Evolutionary conservation across 2,888 invertebrate species (phyloP).

Genomic region (Callyntrura sp.): DNA sequence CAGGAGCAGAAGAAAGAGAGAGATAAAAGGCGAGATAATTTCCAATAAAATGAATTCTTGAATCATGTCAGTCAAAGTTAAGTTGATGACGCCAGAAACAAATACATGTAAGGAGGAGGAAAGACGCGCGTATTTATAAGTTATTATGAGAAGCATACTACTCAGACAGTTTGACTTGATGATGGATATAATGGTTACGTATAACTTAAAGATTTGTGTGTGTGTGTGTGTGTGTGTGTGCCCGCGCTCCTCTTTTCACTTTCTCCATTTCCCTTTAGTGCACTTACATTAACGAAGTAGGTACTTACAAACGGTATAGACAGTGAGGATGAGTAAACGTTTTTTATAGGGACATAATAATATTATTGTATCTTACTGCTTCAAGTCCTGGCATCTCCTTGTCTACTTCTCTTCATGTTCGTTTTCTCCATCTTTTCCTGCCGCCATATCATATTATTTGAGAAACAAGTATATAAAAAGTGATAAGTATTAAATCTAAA

Average conservation of each 20-base stretch:
- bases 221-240: neutral
- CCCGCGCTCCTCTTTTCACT: neutral
- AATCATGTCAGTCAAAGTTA: slow-evolving; percentile 74
- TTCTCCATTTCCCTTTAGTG: neutral
- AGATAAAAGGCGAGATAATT: slow-evolving; percentile 73
- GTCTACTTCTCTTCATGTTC: neutral
- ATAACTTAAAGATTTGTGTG: neutral
- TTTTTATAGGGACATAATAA: slow-evolving; percentile 25
- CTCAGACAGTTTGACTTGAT: neutral
- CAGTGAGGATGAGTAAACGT: slow-evolving; percentile 4
- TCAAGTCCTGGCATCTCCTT: neutral
- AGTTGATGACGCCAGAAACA: slow-evolving; percentile 69
- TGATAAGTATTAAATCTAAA: slow-evolving; percentile 49
- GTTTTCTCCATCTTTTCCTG: neutral
- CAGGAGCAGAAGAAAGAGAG: slow-evolving; percentile 14
- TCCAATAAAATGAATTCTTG: slow-evolving; percentile 77
- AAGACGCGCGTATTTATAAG: neutral
- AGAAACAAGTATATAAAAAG: slow-evolving; percentile 43
- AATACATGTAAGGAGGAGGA: slow-evolving; percentile 6
- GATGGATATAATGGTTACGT: neutral
- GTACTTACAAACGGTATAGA: slow-evolving; percentile 39
- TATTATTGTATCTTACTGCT: slow-evolving; percentile 29
- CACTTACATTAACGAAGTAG: slow-evolving; percentile 13
- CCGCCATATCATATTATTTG: neutral
- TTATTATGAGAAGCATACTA: neutral